Conservation (phyloP, 2,797 vertebrate genomes). For the Xerus rutilus region DNA sequence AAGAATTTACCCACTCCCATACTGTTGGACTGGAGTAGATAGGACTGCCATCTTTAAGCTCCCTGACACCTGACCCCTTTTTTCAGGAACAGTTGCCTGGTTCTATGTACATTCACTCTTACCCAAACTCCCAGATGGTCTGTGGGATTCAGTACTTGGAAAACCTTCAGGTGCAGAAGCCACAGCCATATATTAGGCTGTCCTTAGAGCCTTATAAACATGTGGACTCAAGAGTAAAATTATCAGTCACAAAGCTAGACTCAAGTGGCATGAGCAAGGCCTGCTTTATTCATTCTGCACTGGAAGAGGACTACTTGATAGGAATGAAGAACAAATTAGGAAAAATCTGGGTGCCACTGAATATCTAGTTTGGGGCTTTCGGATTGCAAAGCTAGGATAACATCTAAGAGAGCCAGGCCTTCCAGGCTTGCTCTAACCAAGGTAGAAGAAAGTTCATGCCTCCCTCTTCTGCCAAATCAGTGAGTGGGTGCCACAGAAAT, state of each 20-base stretch:
- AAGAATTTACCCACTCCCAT: not conserved
- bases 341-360: not conserved
- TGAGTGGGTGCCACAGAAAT: not conserved
- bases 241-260: not conserved
- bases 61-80: not conserved
- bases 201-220: not conserved
- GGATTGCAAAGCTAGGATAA: not conserved
- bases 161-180: not conserved
- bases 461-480: not conserved
- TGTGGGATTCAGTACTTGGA: not conserved
- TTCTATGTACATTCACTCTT: not conserved
- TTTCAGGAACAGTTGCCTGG: not conserved
- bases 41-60: not conserved
- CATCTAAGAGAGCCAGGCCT: not conserved
- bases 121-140: not conserved
- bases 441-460: too few relatives aligned
- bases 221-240: not conserved
- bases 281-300: not conserved
- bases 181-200: not conserved
- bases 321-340: not conserved
- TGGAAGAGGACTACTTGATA: too few relatives aligned
- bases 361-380: not conserved
- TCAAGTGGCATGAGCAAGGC: not conserved
- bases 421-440: not conserved
- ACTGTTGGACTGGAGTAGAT: not conserved